Conservation (phyloP, 1,140 invertebrate species). For the Drosophila pachea region DNA sequence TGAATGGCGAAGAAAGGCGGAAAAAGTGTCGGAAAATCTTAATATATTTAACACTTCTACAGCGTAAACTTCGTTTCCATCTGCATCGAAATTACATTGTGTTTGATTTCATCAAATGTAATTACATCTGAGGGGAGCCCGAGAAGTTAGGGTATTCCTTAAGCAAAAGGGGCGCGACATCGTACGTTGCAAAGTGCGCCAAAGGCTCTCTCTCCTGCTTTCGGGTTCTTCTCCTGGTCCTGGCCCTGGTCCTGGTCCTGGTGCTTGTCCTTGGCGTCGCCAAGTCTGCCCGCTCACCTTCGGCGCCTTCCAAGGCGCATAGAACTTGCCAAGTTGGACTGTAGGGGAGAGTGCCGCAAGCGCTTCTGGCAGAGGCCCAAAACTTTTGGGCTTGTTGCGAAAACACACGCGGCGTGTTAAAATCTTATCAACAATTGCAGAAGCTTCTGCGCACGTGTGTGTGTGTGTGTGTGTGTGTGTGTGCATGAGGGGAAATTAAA, state of each 20-base stretch:
- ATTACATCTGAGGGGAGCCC: background rate
- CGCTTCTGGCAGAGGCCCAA: slow-evolving; percentile 42
- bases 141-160: slow-evolving; percentile 9
- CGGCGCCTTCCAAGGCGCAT: slow-evolving; percentile 43
- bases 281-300: slow-evolving; percentile 16
- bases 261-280: background rate
- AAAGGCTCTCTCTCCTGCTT: slow-evolving; percentile 47
- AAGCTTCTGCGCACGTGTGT: slow-evolving; percentile 1
- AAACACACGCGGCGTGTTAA: slow-evolving; percentile 70
- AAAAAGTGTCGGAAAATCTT: too few species aligned
- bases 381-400: slow-evolving; percentile 65
- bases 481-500: slow-evolving; percentile 64
- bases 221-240: background rate
- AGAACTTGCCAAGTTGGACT: slow-evolving; percentile 48
- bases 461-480: slow-evolving; percentile 18
- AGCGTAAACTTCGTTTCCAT: background rate
- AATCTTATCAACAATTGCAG: slow-evolving; percentile 71
- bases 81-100: background rate
- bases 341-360: slow-evolving; percentile 21
- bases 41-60: too few species aligned
- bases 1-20: too few species aligned
- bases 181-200: slow-evolving; percentile 44
- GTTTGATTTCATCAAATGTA: background rate
- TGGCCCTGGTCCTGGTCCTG: background rate
- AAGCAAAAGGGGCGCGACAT: slow-evolving; percentile 18